Percentiles rank a stretch among this genome's conserved stretches.
Conservation (phyloP, 2,797 vertebrate species). For the Falco columbarius region DNA sequence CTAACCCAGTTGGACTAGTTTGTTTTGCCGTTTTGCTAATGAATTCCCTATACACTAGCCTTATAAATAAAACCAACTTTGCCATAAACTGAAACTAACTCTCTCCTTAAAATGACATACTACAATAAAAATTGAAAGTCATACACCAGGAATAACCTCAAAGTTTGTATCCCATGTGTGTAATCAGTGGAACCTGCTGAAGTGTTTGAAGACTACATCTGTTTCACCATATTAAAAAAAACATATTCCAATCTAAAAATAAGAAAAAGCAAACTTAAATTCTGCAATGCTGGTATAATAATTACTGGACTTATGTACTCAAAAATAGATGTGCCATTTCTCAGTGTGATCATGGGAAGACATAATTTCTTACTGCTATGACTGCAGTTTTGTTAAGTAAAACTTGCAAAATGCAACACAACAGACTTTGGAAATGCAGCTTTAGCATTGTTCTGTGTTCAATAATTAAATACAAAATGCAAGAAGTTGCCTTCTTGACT, state of each 20-base stretch:
- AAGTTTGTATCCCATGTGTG: background rate
- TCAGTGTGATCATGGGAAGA: background rate
- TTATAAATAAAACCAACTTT: slow-evolving; percentile 42
- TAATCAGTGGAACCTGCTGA: background rate
- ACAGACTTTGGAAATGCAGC: slow-evolving; percentile 37
- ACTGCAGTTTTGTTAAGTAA: slow-evolving; percentile 12
- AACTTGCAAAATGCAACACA: background rate
- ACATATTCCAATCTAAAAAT: background rate
- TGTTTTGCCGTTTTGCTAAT: slow-evolving; percentile 37
- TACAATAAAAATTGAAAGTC: background rate
- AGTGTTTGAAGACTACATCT: background rate
- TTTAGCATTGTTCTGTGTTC: slow-evolving; percentile 38
- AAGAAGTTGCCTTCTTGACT: slow-evolving; percentile 44
- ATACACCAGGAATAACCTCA: background rate
- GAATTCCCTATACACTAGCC: background rate
- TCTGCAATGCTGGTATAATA: background rate
- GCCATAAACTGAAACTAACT: background rate
- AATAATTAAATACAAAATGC: slow-evolving; percentile 54
- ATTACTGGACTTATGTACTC: background rate
- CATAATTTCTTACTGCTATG: background rate
- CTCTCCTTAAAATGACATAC: background rate
- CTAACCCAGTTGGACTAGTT: background rate
- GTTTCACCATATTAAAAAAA: background rate
- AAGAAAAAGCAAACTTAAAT: background rate
- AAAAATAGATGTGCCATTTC: background rate